Evolutionary conservation across 2,113 vertebrate genomes (phyloP).

Genomic region (Electrona antarctica): DNA sequence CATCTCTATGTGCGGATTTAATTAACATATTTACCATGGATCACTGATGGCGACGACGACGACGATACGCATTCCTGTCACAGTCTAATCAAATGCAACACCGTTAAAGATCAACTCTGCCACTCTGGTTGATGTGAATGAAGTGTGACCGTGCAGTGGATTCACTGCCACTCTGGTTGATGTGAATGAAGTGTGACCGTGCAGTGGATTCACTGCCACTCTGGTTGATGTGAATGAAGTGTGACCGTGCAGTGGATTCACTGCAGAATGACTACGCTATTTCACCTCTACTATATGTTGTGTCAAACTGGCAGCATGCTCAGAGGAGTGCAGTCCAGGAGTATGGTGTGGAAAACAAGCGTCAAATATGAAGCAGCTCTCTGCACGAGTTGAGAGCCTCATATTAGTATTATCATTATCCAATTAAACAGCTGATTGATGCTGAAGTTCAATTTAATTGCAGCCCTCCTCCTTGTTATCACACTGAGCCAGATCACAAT

Average conservation of each 20-base stretch:
- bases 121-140: slow-evolving; percentile 28
- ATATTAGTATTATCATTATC: slow-evolving; percentile 53
- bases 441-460: slow-evolving; percentile 47
- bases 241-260: slow-evolving; percentile 23
- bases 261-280: slow-evolving; percentile 34
- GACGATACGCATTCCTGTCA: slow-evolving; percentile 18
- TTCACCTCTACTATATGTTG: slow-evolving; percentile 9
- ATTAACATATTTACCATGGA: slow-evolving; percentile 60
- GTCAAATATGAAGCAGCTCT: slow-evolving; percentile 13
- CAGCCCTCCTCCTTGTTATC: slow-evolving; percentile 17
- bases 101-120: slow-evolving; percentile 42
- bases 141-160: slow-evolving; percentile 32
- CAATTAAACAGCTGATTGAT: slow-evolving; percentile 65
- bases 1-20: slow-evolving; percentile 59
- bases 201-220: slow-evolving; percentile 44
- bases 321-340: neutral
- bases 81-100: slow-evolving; percentile 52
- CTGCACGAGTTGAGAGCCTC: slow-evolving; percentile 18
- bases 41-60: slow-evolving; percentile 15
- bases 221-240: slow-evolving; percentile 23
- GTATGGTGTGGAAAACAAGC: slow-evolving; percentile 11
- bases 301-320: slow-evolving; percentile 6
- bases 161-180: slow-evolving; percentile 34
- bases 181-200: slow-evolving; percentile 30
- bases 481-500: neutral